Evolutionary conservation across 2,797 vertebrate genomes (phyloP), one percentile per base, ranked within the genome.

Genomic region (Hylomyscus alleni): DNA sequence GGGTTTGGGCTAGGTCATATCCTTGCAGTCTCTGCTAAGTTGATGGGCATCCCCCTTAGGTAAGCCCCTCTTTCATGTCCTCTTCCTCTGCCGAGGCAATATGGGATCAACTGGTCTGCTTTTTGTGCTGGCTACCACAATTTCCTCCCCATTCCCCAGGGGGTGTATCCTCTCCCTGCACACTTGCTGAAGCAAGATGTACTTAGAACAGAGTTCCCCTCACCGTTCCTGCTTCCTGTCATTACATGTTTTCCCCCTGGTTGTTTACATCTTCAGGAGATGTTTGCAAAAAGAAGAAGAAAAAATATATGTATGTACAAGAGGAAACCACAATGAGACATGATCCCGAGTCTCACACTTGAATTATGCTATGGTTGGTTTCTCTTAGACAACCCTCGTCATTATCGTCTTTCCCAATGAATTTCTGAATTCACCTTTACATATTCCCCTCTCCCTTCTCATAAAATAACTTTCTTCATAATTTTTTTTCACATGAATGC

Each of bases 381-480:
- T 82, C 77, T 93, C 40, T 65, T 40, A 37, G 69, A 4, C 29
- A 54, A 29, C 12, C 15, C 14, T 87, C 29, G 40, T 82, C 14
- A 87, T n/a, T 85, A 56, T 81, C 6, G 19, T 50, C 34, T 75
- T 56, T 96, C 93, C 31, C 31, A 88, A 31, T n/a, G 47, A 81
- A 85, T 76, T 83, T 93, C 75, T 94, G 65, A 90, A 65, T 92
- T n/a, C 1, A 37, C n/a, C 11, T 82, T 86, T 85, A 31, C 34
- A 15, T 14, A 14, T 8, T 17, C 12, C 31, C 78, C 2, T 52
- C 37, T 56, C 22, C 82, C 72, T 9, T 26, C 65, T n/a, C 47
- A 69, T 89, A 50, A 31, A 54, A n/a, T 78, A 12, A 58, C 76
- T 92, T 67, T 69, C 47, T 67, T 76, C 47, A 62, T 69, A 31